These are phyloP conservation scores for Nymphalis io DNA, from an alignment of 1,140 invertebrate species.

Conservation along the genomic window DNA sequence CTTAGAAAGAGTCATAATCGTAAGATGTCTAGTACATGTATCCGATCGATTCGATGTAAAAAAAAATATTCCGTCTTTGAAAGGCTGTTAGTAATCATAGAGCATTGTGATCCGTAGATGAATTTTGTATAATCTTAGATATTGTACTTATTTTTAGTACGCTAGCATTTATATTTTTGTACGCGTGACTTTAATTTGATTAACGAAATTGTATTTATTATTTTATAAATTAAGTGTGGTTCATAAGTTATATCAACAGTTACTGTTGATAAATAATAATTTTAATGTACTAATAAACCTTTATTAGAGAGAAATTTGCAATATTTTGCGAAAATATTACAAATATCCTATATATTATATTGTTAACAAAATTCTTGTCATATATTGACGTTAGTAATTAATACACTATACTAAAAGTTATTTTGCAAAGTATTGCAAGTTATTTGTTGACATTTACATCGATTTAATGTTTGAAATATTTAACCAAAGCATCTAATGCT, in stretches of 20 bases:
- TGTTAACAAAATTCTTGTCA: too few species aligned
- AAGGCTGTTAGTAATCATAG: conserved; percentile 37
- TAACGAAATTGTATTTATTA: conserved; percentile 8
- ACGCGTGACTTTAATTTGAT: conserved; percentile 5
- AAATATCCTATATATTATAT: too few species aligned
- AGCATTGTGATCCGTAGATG: conserved; percentile 15
- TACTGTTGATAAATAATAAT: conserved; percentile 1
- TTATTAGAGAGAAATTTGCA: too few species aligned
- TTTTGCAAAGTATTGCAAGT: too few species aligned
- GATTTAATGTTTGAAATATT: background rate
- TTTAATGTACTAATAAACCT: background rate
- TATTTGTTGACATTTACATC: too few species aligned
- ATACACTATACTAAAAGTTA: too few species aligned
- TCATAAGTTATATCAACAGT: background rate
- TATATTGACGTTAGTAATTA: too few species aligned
- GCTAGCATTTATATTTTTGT: conserved; percentile 30
- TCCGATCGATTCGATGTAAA: conserved; percentile 18
- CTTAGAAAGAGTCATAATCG: background rate
- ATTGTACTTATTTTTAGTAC: conserved; percentile 25
- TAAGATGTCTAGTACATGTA: conserved; percentile 11
- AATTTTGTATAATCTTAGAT: conserved; percentile 13
- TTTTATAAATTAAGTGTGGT: background rate
- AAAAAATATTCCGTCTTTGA: conserved; percentile 35
- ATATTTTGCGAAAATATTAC: too few species aligned
- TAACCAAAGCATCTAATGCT: background rate